phyloP scores from a whole-genome alignment of 2,113 vertebrate genomes.

The Alosa alosa region DNA sequence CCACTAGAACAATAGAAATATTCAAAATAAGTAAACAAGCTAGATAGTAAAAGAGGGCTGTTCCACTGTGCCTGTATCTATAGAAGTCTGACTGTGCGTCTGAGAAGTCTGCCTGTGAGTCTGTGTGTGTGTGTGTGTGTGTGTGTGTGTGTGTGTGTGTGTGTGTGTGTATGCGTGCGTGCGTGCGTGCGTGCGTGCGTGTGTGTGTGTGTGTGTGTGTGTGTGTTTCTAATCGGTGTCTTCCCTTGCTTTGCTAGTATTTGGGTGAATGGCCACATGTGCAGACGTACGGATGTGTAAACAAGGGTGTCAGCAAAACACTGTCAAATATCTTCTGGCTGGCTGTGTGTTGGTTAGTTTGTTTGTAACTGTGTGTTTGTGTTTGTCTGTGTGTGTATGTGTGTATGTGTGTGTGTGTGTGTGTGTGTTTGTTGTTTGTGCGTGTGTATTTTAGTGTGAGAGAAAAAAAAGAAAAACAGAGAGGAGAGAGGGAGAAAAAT shows the following conservation, averaged over 20 bases:
- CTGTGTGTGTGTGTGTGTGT: neutral
- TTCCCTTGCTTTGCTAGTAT: neutral
- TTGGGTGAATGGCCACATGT: neutral
- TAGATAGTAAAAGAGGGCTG: too few relatives aligned
- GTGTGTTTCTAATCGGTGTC: neutral
- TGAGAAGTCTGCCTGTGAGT: neutral
- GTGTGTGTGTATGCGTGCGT: neutral
- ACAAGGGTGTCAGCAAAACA: neutral
- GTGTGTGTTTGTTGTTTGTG: neutral
- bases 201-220: neutral
- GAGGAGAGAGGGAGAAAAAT: conserved; percentile 43
- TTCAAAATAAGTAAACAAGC: too few relatives aligned
- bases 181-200: neutral
- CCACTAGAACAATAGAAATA: too few relatives aligned
- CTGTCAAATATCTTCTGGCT: neutral
- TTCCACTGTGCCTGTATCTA: neutral
- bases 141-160: neutral
- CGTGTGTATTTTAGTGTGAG: neutral
- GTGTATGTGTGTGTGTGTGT: conserved; percentile 14
- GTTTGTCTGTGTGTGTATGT: too few relatives aligned
- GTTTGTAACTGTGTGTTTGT: too few relatives aligned
- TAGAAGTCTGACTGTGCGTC: neutral
- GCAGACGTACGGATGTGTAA: neutral
- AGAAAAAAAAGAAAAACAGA: conserved; percentile 24
- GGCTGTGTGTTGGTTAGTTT: neutral